Conservation (phyloP, 1,140 invertebrate species). For the Propsilocerus akamusi region DNA sequence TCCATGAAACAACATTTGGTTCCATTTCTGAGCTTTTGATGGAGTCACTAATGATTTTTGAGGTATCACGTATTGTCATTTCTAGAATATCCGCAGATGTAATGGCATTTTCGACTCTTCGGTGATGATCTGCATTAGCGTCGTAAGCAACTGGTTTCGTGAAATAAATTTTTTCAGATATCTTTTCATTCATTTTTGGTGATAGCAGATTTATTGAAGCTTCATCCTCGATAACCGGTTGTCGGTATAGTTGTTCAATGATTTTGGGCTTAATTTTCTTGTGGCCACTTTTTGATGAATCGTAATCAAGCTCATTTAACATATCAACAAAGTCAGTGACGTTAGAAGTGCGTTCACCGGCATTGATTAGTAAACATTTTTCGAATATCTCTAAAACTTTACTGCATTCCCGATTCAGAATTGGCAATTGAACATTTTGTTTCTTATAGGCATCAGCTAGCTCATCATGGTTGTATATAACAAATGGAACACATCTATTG, state of each 20-base stretch:
- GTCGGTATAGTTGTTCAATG: too few relatives aligned
- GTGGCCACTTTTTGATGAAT: too few relatives aligned
- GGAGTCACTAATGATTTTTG: background rate
- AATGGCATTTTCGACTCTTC: background rate
- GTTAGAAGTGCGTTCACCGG: background rate
- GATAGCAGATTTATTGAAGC: too few relatives aligned
- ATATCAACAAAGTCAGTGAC: background rate
- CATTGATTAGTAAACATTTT: background rate
- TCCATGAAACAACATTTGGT: background rate
- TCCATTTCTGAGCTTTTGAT: background rate
- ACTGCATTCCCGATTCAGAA: background rate
- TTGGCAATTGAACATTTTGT: conserved; percentile 3
- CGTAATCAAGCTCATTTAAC: background rate
- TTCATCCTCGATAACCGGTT: too few relatives aligned
- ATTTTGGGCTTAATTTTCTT: too few relatives aligned
- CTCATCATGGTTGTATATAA: background rate
- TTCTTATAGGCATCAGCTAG: background rate
- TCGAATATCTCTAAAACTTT: conserved; percentile 1
- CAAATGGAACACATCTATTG: conserved; percentile 6
- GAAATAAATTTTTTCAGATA: background rate
- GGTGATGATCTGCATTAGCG: background rate
- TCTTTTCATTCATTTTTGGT: too few relatives aligned
- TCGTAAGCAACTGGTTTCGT: too few relatives aligned
- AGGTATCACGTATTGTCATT: background rate
- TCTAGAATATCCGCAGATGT: background rate